Evolutionary conservation across 2,797 vertebrate species (phyloP), one percentile per base, ranked within the genome.

Genomic region (Loris lydekkerianus): DNA sequence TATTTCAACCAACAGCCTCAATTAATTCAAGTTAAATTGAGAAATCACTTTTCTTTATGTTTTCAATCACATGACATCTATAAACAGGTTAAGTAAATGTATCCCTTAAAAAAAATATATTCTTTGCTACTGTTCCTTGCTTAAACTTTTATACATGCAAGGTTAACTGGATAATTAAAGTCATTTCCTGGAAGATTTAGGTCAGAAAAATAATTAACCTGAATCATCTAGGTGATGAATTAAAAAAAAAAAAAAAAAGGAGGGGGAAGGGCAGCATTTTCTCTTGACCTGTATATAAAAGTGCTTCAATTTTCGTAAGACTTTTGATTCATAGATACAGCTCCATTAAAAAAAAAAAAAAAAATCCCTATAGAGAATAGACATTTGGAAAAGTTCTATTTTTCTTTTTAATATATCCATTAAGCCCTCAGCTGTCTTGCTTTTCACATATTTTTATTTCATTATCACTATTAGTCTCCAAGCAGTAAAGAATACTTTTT

Each of bases 171-270:
- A 93, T 97, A 97, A 94, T 97, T 95, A 96, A 96, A 96, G 93
- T 86, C 69, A 93, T 90, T 94, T 96, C 94, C 84, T 65, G 31
- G 49, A 93, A 91, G 73, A 96, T 90, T 93, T 88, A 81, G 89
- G 93, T 97, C 76, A 97, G 40, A 88, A 95, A 97, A 94, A 95
- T 97, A 97, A 96, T 97, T 97, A 97, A 97, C 89, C 84, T 89
- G 77, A 96, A 96, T 93, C 89, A 95, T 37, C 21, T 96, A 94
- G 84, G 81, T 86, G 92, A 92, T 72, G 31, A 93, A 72, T 86
- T 46, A 46, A 46, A 46, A 29, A 69, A 56, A 72, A 70, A 83
- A 60, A 77, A 69, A 56, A 72, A 70, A 83, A 60, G 69, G 18
- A 2, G n/a, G 23, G 65, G 7, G 3, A 10, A 43, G 2, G 0